Percentiles rank a stretch among this genome's conserved stretches.
phyloP scores from a whole-genome alignment of 1,140 invertebrate genomes.

The Pseudomyrmex flavicornis region DNA sequence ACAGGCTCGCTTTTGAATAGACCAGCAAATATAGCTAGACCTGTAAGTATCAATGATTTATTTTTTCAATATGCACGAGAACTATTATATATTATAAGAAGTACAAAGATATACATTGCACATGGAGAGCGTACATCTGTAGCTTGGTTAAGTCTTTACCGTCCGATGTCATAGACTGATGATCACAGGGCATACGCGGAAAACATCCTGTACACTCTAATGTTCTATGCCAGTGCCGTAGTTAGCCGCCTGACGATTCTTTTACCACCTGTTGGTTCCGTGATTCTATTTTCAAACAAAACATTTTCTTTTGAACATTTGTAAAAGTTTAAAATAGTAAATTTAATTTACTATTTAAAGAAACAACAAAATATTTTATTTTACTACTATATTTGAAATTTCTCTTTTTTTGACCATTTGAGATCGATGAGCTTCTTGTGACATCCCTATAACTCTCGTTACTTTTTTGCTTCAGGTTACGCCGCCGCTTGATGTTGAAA shows the following conservation, averaged over 20 bases:
- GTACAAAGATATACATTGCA: not conserved
- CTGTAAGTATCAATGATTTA: conserved; percentile 86
- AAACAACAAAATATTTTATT: not conserved
- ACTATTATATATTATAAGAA: not conserved
- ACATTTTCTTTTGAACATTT: not conserved
- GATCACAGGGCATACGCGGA: no score
- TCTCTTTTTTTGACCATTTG: no score
- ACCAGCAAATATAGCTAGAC: conserved; percentile 88
- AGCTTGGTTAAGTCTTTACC: no score
- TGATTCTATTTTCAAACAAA: not conserved
- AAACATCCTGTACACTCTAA: not conserved
- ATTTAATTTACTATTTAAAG: not conserved
- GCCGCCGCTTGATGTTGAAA: conserved; percentile 91
- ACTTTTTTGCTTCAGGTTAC: conserved; percentile 86
- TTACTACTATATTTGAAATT: no score
- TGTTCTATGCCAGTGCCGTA: conserved; percentile 28
- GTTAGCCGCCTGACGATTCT: not conserved
- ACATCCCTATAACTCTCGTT: not conserved
- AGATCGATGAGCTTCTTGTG: no score
- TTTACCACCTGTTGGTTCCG: conserved; percentile 10
- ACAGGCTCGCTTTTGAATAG: conserved; percentile 87
- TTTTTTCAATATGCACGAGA: conserved; percentile 19
- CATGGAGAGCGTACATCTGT: no score
- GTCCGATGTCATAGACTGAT: no score
- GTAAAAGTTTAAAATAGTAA: no score